A percentile compares a stretch with the other conserved stretches of the same genome.
These are phyloP conservation scores for Poicephalus gulielmi DNA, from an alignment of 2,113 vertebrate species.

Conservation along the genomic window DNA sequence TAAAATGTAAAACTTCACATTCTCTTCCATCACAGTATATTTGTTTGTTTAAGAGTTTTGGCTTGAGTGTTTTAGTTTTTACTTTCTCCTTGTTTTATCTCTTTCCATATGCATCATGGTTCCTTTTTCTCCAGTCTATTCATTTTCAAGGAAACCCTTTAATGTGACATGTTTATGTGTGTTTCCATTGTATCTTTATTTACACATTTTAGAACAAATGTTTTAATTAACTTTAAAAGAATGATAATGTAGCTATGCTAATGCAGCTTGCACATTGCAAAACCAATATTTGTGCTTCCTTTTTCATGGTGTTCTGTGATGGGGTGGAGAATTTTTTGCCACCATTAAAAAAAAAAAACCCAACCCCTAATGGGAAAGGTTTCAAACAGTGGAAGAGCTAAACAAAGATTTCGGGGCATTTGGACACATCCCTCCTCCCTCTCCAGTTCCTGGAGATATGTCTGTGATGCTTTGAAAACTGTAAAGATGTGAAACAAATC, in stretches of 20 bases:
- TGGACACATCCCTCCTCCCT: neutral
- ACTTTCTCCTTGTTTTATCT: constrained; percentile 19
- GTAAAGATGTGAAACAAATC: constrained; percentile 49
- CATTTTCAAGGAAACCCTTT: neutral
- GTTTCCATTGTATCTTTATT: constrained; percentile 45
- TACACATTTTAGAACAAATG: neutral
- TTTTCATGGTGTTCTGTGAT: neutral
- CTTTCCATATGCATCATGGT: neutral
- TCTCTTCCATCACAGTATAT: neutral
- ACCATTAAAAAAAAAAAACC: neutral
- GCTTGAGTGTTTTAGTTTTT: neutral
- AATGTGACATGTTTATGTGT: constrained; percentile 34
- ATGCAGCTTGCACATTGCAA: neutral
- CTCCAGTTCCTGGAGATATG: neutral
- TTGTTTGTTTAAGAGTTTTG: constrained; percentile 33
- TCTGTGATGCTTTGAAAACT: constrained; percentile 37
- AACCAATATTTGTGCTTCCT: neutral
- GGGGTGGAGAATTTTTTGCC: neutral
- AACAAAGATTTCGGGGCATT: constrained; percentile 14
- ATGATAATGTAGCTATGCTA: neutral
- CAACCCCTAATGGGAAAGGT: neutral
- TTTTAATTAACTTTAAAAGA: constrained; percentile 18
- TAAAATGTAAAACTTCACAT: neutral
- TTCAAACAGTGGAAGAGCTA: neutral
- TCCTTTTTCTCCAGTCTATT: neutral